Evolutionary conservation across 2,888 invertebrate species (phyloP), one percentile per base, ranked within the genome.

Genomic region (Erynnis tages): DNA sequence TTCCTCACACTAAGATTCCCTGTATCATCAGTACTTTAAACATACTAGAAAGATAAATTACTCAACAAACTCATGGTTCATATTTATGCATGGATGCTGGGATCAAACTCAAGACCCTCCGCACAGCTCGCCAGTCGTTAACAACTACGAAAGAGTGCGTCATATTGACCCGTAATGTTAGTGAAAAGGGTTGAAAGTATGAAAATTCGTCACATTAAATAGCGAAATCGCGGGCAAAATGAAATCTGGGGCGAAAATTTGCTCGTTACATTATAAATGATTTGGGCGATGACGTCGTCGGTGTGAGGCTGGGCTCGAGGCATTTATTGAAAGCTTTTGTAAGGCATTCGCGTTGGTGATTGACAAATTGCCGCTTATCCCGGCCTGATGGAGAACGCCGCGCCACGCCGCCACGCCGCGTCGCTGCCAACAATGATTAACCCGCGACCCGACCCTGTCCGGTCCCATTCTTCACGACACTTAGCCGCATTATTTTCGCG

Each of bases 351-450:
- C 54, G 72, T 35, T 68, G 70, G 72, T 79, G 82, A 83, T 81
- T 84, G 85, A 86, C 82, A 84, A 82, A 87, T 87, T 76, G 77
- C 73, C 72, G 71, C 65, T 76, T 82, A 80, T 73, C 79, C 73
- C 65, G 58, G 66, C 67, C 69, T 67, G 75, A 70, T 69, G 70
- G 70, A 62, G 65, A 67, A 64, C 40, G 34, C 46, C 29, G 34
- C 69, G 72, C 62, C 11, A 64, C 40, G 40, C 46, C 32, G 41
- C 46, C 32, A 34, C 21, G 11, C 13, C 53, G 58, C 65, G n/a
- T n/a, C n/a, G 60, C 48, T 29, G 49, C 44, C 67, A 73, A 71
- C 74, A 72, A 73, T 73, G 70, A 76, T 79, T 76, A 74, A 77
- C 76, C 76, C 68, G 40, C 44, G 52, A 21, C 45, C 45, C 45